phyloP scores from a whole-genome alignment of 2,797 vertebrate genomes.

The Malurus splendens region DNA sequence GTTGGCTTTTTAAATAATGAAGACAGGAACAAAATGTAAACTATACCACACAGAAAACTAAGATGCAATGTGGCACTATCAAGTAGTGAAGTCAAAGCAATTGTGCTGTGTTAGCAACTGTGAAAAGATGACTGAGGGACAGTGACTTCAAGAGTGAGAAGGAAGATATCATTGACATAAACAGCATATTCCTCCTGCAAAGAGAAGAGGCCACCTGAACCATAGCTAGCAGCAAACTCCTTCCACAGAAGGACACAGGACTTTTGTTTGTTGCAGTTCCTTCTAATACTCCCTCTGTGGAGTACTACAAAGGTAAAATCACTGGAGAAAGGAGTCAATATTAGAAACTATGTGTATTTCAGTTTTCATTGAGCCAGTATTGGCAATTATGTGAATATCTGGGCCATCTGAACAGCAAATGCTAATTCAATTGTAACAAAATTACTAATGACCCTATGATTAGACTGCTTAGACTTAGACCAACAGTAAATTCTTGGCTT shows the following conservation, averaged over 20 bases:
- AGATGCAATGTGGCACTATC: not conserved
- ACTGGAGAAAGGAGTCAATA: not conserved
- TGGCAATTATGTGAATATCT: not conserved
- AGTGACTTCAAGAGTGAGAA: not conserved
- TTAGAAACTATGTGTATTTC: not conserved
- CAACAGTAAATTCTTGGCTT: not conserved
- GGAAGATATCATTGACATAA: not conserved
- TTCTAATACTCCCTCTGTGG: not conserved
- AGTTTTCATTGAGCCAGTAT: not conserved
- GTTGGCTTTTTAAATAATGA: not conserved
- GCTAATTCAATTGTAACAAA: not conserved
- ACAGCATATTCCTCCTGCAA: not conserved
- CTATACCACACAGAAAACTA: not conserved
- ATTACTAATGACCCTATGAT: not conserved
- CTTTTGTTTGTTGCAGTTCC: not conserved
- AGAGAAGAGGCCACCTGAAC: not conserved
- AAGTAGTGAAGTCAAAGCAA: not conserved
- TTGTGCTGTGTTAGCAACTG: not conserved
- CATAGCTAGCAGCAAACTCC: not conserved
- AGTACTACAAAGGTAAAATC: not conserved
- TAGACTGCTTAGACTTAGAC: not conserved
- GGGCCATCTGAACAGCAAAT: not conserved
- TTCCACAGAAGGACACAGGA: not conserved
- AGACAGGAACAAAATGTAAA: not conserved
- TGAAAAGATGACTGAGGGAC: not conserved